A percentile compares a stretch with the other conserved stretches of the same genome.
These are phyloP conservation scores for Dastarcus helophoroides DNA, from an alignment of 2,888 invertebrate species.

Conservation along the genomic window DNA sequence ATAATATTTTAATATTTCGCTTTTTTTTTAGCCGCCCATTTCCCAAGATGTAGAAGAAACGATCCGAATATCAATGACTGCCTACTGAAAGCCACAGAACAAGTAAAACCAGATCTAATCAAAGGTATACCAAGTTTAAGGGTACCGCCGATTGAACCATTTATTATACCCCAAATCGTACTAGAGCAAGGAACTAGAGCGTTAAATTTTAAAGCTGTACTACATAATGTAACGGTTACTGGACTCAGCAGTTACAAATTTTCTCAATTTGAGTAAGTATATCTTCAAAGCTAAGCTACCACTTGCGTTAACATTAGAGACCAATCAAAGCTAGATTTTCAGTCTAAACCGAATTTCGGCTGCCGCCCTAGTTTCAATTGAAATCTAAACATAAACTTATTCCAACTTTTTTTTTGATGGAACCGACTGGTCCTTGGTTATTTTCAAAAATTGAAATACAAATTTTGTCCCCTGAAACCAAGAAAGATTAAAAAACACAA, in stretches of 20 bases:
- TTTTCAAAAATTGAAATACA: too few species aligned
- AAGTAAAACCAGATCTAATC: conserved; percentile 31
- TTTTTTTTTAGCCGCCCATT: conserved; percentile 28
- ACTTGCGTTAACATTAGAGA: too few species aligned
- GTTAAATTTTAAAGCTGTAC: conserved; percentile 35
- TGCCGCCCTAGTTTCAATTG: too few species aligned
- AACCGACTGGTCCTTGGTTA: too few species aligned
- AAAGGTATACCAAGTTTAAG: conserved; percentile 35
- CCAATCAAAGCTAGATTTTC: too few species aligned
- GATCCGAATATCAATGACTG: conserved; percentile 38
- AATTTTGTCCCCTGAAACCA: too few species aligned
- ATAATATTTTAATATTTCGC: too few species aligned
- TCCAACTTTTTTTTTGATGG: too few species aligned
- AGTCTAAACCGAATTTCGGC: too few species aligned
- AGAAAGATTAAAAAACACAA: too few species aligned
- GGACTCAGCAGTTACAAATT: conserved; percentile 41
- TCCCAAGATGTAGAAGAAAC: conserved; percentile 34
- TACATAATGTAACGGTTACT: conserved; percentile 39
- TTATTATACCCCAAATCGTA: conserved; percentile 32
- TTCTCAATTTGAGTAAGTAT: conserved; percentile 40
- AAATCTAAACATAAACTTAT: too few species aligned
- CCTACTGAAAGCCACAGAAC: conserved; percentile 32
- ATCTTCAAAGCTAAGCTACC: too few species aligned
- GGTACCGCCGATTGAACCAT: conserved; percentile 37
- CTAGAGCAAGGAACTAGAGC: conserved; percentile 33